Evolutionary conservation across 2,888 invertebrate genomes (phyloP), one percentile per base, ranked within the genome.

Genomic region (Volucella bombylans): DNA sequence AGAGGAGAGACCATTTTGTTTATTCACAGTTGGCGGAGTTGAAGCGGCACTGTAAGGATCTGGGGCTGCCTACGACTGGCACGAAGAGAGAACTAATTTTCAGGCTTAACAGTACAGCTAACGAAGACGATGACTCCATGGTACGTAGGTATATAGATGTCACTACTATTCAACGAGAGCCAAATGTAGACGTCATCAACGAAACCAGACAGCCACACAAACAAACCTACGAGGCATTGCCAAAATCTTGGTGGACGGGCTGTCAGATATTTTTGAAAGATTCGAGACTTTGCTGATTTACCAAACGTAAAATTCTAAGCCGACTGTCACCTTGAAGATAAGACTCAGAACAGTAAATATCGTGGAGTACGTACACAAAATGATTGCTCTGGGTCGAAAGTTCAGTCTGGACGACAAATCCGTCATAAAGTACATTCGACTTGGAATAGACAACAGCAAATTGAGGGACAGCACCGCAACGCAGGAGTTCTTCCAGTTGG

Each of bases 401-500:
- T 23, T 23, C 18, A 23, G 18, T 23, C 18, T 23, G 18, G 18
- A 23, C 18, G 18, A 23, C 18, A 23, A 23, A 23, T 23, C 18
- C 18, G 2, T 23, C 18, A 23, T 23, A 23, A 23, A 23, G 18
- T 15, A 23, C 10, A 18, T 18, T 50, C 18, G 14, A 18, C 15
- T 15, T 2, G 2, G 2, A 23, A 50, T 50, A 50, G 15, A 50
- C 15, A 4, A 50, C 6, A n/a, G 50, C 14, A 50, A n/a, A 50
- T 50, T 50, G 10, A 15, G 8, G 8, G 50, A 50, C 18, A 15
- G 50, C 15, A 50, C 50, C 15, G 50, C 50, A 50, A 50, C 50
- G 8, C 50, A 50, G n/a, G 50, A 50, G 50, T 50, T 50, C 50
- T 50, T 50, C 15, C 50, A 50, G 50, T 18, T 50, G 50, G 50